Base-by-base conservation (phyloP, 2,888 invertebrate species). In the Cantharis flavilabris region DNA sequence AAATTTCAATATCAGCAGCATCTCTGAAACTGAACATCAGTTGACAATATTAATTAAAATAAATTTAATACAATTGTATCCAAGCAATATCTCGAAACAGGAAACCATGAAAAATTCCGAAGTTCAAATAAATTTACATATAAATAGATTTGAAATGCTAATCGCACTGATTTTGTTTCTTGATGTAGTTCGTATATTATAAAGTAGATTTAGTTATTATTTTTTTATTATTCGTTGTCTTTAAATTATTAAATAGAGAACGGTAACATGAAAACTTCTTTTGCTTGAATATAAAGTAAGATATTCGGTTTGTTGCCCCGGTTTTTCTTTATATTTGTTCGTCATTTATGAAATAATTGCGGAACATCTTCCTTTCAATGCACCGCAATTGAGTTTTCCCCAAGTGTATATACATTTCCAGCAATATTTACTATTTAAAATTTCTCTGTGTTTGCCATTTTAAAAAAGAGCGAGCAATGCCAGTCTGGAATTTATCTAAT, bases 91-190 rank as follows among this genome's bases (percentile, higher is more conserved):
- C 72, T 77, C 72, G 72, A 75, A 71, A 77, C 23, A 72, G 77
- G 75, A 77, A 77, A 77, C 77, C 72, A 77, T 77, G 77, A 79
- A 80, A 77, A 76, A 77, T 76, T 72, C 74, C 73, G 72, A 79
- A 80, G 73, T 74, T 78, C 75, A 71, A 69, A 69, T 71, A 67
- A 80, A 82, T 82, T 82, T 82, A 76, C 82, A 82, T 82, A 79
- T 79, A 82, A 81, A 82, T 81, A 81, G 82, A 80, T 79, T 81
- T 79, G 70, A 78, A 78, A 81, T 80, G 81, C 79, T 82, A 82
- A 82, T 82, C 80, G 80, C 75, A 79, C 78, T 76, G 79, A 79
- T 80, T 82, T 81, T 81, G 79, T 81, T 81, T 80, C 76, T 81
- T 80, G 80, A 80, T 80, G 78, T 76, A 72, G 80, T 75, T 73